phyloP scores from a whole-genome alignment of 1,140 invertebrate species.

The Lepidurus apus region DNA sequence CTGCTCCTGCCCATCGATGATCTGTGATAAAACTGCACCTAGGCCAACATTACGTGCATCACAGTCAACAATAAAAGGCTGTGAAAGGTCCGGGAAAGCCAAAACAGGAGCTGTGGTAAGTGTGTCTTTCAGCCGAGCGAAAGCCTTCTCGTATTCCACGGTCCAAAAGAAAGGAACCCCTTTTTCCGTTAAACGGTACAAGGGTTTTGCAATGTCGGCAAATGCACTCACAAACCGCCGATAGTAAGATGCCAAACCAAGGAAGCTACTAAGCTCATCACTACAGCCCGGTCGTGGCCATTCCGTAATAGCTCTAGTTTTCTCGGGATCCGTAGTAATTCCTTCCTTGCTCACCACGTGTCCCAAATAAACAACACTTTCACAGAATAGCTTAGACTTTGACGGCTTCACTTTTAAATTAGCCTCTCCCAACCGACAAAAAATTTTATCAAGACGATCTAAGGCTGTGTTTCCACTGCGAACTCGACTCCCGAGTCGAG shows the following conservation, averaged over 20 bases:
- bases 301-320: slow-evolving; percentile 30
- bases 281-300: slow-evolving; percentile 33
- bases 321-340: slow-evolving; percentile 34
- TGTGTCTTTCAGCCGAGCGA: not conserved
- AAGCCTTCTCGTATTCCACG: not conserved
- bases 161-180: slow-evolving; percentile 20
- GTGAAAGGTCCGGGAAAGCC: slow-evolving; percentile 44
- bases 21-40: slow-evolving; percentile 41
- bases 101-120: slow-evolving; percentile 34
- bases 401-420: not conserved
- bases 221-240: slow-evolving; percentile 44
- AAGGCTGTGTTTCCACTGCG: too few species aligned
- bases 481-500: too few species aligned
- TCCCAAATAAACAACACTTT: slow-evolving; percentile 27
- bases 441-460: not conserved
- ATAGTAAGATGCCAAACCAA: slow-evolving; percentile 43
- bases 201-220: slow-evolving; percentile 39
- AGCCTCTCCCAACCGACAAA: not conserved
- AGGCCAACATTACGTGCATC: slow-evolving; percentile 39
- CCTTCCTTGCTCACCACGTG: slow-evolving; percentile 29
- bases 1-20: slow-evolving; percentile 38
- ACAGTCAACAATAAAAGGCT: slow-evolving; percentile 48
- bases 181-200: slow-evolving; percentile 38
- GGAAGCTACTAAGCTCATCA: not conserved
- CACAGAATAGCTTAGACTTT: slow-evolving; percentile 17